phyloP scores from a whole-genome alignment of 1,140 invertebrate species.

The Monomorium pharaonis region DNA sequence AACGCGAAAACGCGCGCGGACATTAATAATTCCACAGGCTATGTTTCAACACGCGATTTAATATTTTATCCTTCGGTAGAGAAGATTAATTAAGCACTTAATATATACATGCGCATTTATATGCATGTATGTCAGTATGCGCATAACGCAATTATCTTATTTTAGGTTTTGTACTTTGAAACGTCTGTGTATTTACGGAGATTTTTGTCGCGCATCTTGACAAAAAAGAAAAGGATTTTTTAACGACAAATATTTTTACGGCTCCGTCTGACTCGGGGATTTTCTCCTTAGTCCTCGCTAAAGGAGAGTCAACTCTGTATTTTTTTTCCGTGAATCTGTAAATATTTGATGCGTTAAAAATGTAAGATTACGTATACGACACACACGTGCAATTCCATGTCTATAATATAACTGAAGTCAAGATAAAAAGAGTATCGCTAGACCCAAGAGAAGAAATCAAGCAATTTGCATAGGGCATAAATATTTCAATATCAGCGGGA shows the following conservation, averaged over 20 bases:
- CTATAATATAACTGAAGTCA: not conserved
- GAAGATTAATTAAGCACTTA: conserved; percentile 29
- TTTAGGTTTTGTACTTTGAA: not conserved
- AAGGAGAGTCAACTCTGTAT: not conserved
- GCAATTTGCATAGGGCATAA: conserved; percentile 30
- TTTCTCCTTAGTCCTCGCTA: not conserved
- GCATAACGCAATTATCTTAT: not conserved
- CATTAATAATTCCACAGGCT: conserved; percentile 5
- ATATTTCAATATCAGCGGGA: conserved; percentile 45
- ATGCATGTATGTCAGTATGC: not conserved
- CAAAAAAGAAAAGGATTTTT: not conserved
- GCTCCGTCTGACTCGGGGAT: not conserved
- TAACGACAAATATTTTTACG: not conserved
- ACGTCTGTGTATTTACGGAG: not conserved
- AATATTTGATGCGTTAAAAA: conserved; percentile 33
- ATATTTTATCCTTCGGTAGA: conserved; percentile 29
- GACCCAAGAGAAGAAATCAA: conserved; percentile 28
- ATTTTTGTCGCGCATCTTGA: not conserved
- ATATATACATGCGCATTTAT: not conserved
- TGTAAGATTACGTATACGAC: conserved; percentile 5
- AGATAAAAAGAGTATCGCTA: not conserved
- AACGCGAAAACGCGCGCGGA: conserved; percentile 13
- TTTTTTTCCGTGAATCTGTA: not conserved
- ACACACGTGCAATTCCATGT: not conserved
- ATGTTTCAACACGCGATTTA: conserved; percentile 5